phyloP scores from a whole-genome alignment of 2,888 invertebrate species.

The Epicampocera succincta region DNA sequence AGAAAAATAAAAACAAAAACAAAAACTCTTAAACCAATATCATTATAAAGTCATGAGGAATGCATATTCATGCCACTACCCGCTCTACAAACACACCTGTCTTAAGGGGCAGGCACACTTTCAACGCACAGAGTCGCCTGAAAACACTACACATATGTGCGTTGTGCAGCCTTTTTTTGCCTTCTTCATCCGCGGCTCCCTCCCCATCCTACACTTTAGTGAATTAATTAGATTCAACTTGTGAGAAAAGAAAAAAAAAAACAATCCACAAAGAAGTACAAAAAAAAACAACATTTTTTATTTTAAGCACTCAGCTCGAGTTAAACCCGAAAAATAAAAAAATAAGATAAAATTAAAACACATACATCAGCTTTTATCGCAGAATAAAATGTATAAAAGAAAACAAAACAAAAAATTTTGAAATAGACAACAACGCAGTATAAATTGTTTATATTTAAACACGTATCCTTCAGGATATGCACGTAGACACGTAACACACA shows the following conservation, averaged over 20 bases:
- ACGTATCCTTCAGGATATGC: slow-evolving; percentile 79
- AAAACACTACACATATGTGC: slow-evolving; percentile 26
- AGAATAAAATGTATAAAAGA: slow-evolving; percentile 32
- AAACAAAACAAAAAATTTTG: too few relatives aligned
- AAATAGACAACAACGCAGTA: too few relatives aligned
- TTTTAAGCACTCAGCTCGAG: slow-evolving; percentile 47
- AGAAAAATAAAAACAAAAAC: slow-evolving; percentile 20
- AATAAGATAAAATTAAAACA: slow-evolving; percentile 68
- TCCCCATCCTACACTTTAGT: slow-evolving; percentile 64
- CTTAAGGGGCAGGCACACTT: slow-evolving; percentile 20
- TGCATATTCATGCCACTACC: slow-evolving; percentile 47
- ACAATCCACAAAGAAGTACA: slow-evolving; percentile 14
- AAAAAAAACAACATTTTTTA: slow-evolving; percentile 38
- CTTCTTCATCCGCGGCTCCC: not conserved
- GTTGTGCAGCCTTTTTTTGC: not conserved
- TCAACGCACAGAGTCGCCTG: not conserved
- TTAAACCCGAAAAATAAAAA: slow-evolving; percentile 40
- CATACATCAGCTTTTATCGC: slow-evolving; percentile 77
- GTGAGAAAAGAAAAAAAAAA: slow-evolving; percentile 5
- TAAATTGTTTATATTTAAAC: slow-evolving; percentile 49
- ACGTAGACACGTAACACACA: slow-evolving; percentile 76
- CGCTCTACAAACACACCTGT: slow-evolving; percentile 58
- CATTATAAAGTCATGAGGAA: slow-evolving; percentile 64
- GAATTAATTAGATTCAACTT: slow-evolving; percentile 79
- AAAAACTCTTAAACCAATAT: slow-evolving; percentile 64